Base-by-base conservation (phyloP, 2,113 vertebrate species). In the Oncorhynchus nerka region DNA sequence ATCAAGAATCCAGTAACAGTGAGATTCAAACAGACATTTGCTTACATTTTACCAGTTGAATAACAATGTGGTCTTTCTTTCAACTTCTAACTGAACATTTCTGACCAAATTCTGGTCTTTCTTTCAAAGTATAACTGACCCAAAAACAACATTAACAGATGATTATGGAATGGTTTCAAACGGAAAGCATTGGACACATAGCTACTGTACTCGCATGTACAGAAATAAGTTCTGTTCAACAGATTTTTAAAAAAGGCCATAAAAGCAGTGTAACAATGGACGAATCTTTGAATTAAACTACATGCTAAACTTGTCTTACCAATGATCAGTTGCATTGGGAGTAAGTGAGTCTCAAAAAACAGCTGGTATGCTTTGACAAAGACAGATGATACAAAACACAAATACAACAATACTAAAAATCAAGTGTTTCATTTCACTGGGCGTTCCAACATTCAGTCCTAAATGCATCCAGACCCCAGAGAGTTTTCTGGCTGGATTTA, bases 81-180 rank as follows among this genome's bases (percentile, higher is more conserved):
- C 16, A 55, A 55, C 15, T 51, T 13, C 15, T 16, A 55, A 55
- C 15, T 4, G 49, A 55, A 13, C 12, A 55, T 55, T 16, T 19
- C 49, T 4, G 12, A 55, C 30, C 66, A 68, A 32, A 68, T 68
- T 12, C 15, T 32, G 11, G 26, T 32, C 26, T 32, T 68, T 71
- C 68, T 61, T 73, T 61, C 48, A 76, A 73, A 65, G 13, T 49
- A 79, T 75, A 64, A 72, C 51, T 28, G 15, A 34, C 26, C 65
- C 64, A 61, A 20, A 59, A 62, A 45, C 70, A 51, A 8, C 28
- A 64, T 74, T 83, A 70, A 74, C 74, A 70, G 70, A 67, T 66
- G 66, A 20, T 74, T 34, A 28, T 62, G n/a, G 71, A 61, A 26
- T 67, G 26, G 4, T 32, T 64, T 62, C 59, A 62, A 61, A 55